These are phyloP conservation scores for Myotis myotis DNA, from an alignment of 2,797 vertebrate genomes.

Conservation along the genomic window DNA sequence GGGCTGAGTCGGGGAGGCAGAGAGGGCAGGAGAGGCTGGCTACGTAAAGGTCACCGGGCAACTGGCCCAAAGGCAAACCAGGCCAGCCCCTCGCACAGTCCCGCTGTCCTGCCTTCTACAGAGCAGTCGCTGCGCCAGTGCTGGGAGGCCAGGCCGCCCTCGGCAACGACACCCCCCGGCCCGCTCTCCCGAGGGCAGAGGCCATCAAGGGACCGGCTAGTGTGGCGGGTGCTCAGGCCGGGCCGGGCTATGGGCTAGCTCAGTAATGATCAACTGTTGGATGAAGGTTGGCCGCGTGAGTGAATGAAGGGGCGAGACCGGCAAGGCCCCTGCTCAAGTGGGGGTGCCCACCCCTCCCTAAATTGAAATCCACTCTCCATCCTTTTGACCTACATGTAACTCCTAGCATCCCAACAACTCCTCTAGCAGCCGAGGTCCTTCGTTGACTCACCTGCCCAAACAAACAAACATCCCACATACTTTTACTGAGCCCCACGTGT, in stretches of 20 bases:
- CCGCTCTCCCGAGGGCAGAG: constrained; percentile 40
- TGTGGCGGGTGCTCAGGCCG: constrained; percentile 34
- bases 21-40: not conserved
- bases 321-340: not conserved
- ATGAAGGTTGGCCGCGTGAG: constrained; percentile 45
- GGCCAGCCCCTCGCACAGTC: not conserved
- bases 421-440: not conserved
- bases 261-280: constrained; percentile 79
- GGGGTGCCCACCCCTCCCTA: not conserved
- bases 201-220: constrained; percentile 56
- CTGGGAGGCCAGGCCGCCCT: not conserved
- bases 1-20: not conserved
- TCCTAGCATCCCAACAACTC: rapidly evolving
- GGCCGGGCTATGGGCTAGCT: constrained; percentile 58
- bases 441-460: constrained; percentile 59
- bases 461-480: constrained; percentile 75
- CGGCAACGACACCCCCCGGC: constrained; percentile 29
- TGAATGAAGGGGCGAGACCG: not conserved
- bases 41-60: not conserved
- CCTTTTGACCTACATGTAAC: not conserved
- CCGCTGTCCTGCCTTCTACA: not conserved
- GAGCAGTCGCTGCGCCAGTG: not conserved
- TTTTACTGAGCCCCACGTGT: constrained; percentile 72
- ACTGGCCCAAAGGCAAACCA: not conserved
- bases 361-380: rapidly evolving